Evolutionary conservation across 2,797 vertebrate species (phyloP), one percentile per base, ranked within the genome.

Genomic region (Anas georgica): DNA sequence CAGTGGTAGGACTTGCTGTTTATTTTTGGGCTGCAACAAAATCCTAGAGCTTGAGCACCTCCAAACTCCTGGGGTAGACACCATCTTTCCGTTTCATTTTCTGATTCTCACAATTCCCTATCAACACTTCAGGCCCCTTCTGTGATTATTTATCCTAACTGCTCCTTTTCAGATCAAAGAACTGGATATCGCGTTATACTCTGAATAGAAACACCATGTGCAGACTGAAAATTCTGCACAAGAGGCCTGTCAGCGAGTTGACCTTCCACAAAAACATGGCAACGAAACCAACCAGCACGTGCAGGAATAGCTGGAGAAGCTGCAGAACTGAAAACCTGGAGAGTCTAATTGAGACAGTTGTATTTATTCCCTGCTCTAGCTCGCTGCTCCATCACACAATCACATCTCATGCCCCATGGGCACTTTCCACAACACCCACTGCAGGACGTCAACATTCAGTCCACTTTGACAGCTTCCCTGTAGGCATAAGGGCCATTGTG

Each of bases 241-340:
- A 98, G 41, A 97, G 93, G 3, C 96, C 96, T 33, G 96, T 98
- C 79, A 98, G 98, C 88, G 97, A 98, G 87, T 80, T 96, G 28
- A 52, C 97, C 91, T 98, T 98, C 96, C 98, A 98, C 97, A 0
- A 97, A 52, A 98, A 39, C 97, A 98, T 60, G 98, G 97, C 93
- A 97, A 98, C 83, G 98, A 98, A 97, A 98, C 96, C 90, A 98
- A 98, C 54, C 92, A 98, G 86, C 87, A 87, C 59, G 97, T 95
- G 96, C 97, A 98, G 88, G 97, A 98, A 92, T 96, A 98, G 76
- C 97, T 97, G 64, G 97, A 98, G 94, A 97, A 98, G 88, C 96
- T 97, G 55, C 97, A 98, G 96, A 98, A 86, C 89, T 98, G 83
- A 98, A 98, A 96, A 95, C 82, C 20, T 98, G 89, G 98, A 98